phyloP scores from a whole-genome alignment of 2,113 vertebrate species.

The Calonectris borealis region DNA sequence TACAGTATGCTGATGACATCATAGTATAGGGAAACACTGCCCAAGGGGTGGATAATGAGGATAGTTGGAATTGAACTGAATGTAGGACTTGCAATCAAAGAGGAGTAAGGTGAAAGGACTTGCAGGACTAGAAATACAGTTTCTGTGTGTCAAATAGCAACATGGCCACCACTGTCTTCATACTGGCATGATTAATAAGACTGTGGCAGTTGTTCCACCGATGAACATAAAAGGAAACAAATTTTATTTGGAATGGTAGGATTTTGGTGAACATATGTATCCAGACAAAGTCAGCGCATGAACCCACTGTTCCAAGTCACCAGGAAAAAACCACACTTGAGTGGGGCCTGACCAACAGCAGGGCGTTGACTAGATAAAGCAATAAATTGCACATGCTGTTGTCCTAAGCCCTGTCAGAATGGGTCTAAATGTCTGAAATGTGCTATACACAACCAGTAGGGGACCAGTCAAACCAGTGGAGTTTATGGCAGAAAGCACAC shows the following conservation, averaged over 20 bases:
- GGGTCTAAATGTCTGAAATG: not conserved
- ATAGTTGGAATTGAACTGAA: not conserved
- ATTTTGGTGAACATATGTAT: not conserved
- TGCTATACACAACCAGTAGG: not conserved
- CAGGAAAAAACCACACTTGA: not conserved
- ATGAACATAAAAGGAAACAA: not conserved
- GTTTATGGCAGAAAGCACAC: not conserved
- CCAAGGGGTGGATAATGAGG: not conserved
- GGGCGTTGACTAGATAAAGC: not conserved
- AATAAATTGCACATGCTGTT: not conserved
- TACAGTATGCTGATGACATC: too few species aligned
- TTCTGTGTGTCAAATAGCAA: not conserved
- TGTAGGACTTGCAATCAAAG: not conserved
- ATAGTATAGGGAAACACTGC: not conserved
- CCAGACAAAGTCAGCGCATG: not conserved
- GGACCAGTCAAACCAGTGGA: not conserved
- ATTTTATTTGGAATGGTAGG: not conserved
- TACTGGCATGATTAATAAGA: not conserved
- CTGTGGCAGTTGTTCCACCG: not conserved
- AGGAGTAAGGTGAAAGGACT: not conserved
- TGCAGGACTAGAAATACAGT: not conserved
- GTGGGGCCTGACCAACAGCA: not conserved
- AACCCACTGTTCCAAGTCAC: not conserved
- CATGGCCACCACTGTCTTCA: not conserved
- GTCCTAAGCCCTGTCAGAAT: not conserved